phyloP scores from a whole-genome alignment of 2,888 invertebrate species.

The Melanostoma mellinum region DNA sequence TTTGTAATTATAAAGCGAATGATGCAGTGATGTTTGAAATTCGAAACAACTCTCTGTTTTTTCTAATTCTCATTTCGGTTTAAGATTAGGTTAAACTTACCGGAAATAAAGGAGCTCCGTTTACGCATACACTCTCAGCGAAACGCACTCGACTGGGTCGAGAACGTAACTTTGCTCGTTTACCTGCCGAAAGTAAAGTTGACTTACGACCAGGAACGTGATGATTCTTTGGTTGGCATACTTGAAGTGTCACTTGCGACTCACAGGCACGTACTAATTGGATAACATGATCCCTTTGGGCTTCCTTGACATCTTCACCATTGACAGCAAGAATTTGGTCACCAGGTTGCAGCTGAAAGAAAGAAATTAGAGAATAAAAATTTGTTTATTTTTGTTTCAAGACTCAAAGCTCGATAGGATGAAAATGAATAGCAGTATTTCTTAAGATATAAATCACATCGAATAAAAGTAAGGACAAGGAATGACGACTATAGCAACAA shows the following conservation, averaged over 20 bases:
- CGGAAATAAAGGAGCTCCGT: constrained; percentile 91
- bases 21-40: too few species aligned
- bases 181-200: constrained; percentile 92
- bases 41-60: not conserved
- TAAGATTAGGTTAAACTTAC: constrained; percentile 81
- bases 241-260: constrained; percentile 88
- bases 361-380: constrained; percentile 24
- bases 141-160: constrained; percentile 93
- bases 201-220: constrained; percentile 87
- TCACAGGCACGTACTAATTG: constrained; percentile 92
- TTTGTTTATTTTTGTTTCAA: not conserved
- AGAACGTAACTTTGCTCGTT: constrained; percentile 90
- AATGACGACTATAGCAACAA: too few species aligned
- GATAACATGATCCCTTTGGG: constrained; percentile 94
- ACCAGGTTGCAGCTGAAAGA: constrained; percentile 89
- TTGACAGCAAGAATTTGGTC: constrained; percentile 96
- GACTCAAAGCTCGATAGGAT: not conserved
- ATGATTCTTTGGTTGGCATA: constrained; percentile 91
- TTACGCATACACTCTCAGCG: constrained; percentile 93
- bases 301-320: constrained; percentile 93
- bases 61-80: constrained; percentile 3
- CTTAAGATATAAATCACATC: too few species aligned
- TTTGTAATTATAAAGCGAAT: too few species aligned
- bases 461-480: too few species aligned
- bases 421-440: too few species aligned